phyloP scores from a whole-genome alignment of 92 coral and sea anemone genomes.

The Epizoanthus rinbou region DNA sequence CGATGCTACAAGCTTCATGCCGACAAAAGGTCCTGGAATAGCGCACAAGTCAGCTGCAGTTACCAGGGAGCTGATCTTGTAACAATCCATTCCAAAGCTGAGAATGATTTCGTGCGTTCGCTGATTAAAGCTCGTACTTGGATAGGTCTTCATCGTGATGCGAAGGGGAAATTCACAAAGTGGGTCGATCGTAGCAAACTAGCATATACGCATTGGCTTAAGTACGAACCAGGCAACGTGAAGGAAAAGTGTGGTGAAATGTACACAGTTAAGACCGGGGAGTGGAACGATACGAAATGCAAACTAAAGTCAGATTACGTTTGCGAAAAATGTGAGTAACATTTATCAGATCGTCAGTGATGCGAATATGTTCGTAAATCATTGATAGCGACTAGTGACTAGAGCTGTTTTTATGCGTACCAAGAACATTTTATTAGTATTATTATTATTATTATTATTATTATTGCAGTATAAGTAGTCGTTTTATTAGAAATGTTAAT shows the following conservation, averaged over 20 bases:
- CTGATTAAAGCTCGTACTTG: background rate
- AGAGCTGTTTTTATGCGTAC: no score
- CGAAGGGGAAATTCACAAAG: background rate
- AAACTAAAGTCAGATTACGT: no score
- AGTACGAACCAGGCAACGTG: background rate
- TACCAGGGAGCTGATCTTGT: background rate
- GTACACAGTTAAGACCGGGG: background rate
- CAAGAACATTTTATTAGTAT: no score
- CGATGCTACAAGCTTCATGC: conserved; percentile 2
- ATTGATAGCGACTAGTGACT: background rate
- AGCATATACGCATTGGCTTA: background rate
- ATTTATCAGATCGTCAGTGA: background rate
- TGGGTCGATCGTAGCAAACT: background rate
- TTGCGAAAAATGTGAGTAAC: no score
- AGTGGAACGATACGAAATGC: background rate
- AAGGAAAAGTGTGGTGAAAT: background rate
- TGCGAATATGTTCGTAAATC: background rate
- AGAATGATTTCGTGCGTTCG: background rate
- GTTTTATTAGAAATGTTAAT: no score
- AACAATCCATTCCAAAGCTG: conserved; percentile 8
- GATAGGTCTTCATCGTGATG: background rate
- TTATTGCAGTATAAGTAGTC: background rate
- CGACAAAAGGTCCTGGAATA: background rate
- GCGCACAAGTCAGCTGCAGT: background rate
- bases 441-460: no score